Conservation (phyloP, 2,797 vertebrate species). For the Pampus argenteus region DNA sequence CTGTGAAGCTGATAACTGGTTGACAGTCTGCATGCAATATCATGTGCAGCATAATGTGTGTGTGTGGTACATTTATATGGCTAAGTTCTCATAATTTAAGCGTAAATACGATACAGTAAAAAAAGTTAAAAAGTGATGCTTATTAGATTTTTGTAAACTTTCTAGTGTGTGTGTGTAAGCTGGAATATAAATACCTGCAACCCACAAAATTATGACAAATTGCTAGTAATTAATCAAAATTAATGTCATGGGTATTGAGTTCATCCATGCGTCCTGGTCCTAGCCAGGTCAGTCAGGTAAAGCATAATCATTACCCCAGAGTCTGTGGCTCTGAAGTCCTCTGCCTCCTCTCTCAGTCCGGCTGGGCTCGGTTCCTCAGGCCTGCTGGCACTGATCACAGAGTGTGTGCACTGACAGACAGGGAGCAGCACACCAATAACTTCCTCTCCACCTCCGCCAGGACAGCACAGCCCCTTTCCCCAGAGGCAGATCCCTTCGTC, state of each 20-base stretch:
- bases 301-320: constrained; percentile 88
- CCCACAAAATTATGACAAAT: constrained; percentile 9
- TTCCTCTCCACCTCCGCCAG: constrained; percentile 75
- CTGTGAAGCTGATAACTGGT: constrained; percentile 36
- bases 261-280: constrained; percentile 3
- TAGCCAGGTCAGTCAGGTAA: neutral
- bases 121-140: neutral
- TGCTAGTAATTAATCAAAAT: neutral
- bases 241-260: neutral
- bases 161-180: neutral
- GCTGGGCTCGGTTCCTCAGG: constrained; percentile 74
- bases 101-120: neutral
- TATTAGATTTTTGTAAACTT: neutral
- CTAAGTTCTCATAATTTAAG: neutral
- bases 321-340: constrained; percentile 94
- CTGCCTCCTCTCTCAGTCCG: constrained; percentile 83
- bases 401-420: constrained; percentile 66
- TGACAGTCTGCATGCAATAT: constrained; percentile 41
- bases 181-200: constrained; percentile 3
- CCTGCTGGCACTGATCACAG: constrained; percentile 73
- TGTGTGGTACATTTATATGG: neutral
- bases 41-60: neutral
- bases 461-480: constrained; percentile 80
- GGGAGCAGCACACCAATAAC: constrained; percentile 70
- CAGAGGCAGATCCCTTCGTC: constrained; percentile 83